Percentiles rank a stretch among this genome's conserved stretches.
Conservation (phyloP, 2,888 invertebrate species). For the Chrysolina americana region DNA sequence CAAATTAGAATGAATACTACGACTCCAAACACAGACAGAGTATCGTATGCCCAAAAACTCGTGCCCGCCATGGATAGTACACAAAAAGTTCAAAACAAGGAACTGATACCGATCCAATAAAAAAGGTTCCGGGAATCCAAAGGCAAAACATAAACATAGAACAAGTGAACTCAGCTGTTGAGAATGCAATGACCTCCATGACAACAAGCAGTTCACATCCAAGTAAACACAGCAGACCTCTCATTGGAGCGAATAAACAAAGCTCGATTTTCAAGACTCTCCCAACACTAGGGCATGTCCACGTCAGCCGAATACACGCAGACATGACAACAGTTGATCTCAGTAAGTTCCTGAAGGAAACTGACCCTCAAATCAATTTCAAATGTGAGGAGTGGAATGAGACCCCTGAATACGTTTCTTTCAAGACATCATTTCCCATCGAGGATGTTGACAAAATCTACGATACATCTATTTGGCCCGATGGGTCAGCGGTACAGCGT, state of each 20-base stretch:
- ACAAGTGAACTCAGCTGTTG: too few species aligned
- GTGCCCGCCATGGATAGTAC: too few species aligned
- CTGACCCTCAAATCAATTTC: not conserved
- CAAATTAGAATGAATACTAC: too few species aligned
- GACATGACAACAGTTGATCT: constrained; percentile 9
- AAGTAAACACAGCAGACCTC: not conserved
- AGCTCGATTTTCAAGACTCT: not conserved
- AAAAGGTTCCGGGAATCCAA: too few species aligned
- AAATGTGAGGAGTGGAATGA: constrained; percentile 20
- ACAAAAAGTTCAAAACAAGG: too few species aligned
- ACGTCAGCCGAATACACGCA: constrained; percentile 10
- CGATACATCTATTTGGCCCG: constrained; percentile 10
- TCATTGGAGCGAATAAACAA: not conserved
- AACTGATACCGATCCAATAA: too few species aligned
- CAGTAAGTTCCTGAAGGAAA: not conserved
- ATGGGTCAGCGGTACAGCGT: constrained; percentile 2
- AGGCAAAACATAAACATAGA: too few species aligned
- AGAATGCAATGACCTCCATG: too few species aligned
- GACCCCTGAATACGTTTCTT: not conserved
- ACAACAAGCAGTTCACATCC: too few species aligned
- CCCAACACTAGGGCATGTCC: constrained; percentile 3
- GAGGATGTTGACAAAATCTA: not conserved
- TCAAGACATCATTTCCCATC: not conserved
- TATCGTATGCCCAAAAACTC: too few species aligned
- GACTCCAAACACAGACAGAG: too few species aligned